Conservation (phyloP, 2,797 vertebrate genomes). For the Scleropages formosus region DNA sequence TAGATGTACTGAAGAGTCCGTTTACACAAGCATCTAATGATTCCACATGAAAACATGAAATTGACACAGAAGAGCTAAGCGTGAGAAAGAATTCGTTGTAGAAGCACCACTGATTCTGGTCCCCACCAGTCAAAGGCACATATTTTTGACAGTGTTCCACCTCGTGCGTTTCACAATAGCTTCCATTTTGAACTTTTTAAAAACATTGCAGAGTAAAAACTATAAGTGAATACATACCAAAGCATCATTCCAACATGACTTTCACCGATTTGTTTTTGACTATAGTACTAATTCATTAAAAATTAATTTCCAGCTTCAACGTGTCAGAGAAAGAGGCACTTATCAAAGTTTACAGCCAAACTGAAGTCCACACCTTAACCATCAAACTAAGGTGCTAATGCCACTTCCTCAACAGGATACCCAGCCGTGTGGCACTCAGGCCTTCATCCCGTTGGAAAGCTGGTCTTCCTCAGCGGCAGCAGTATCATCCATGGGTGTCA, state of each 20-base stretch:
- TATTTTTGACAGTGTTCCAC: background rate
- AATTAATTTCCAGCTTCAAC: background rate
- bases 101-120: background rate
- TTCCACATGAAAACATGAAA: no score
- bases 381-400: background rate
- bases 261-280: background rate
- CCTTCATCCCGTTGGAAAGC: constrained; percentile 52
- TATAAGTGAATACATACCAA: no score
- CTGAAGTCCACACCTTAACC: background rate
- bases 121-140: constrained; percentile 8
- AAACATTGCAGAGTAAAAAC: no score
- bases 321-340: no score
- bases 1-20: no score
- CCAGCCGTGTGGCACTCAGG: constrained; percentile 30
- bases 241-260: no score
- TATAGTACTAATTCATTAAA: background rate
- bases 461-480: constrained; percentile 43
- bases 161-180: no score
- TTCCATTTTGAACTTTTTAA: no score
- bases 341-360: background rate
- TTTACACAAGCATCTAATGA: no score
- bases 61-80: no score
- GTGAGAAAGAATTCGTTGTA: no score
- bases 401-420: background rate
- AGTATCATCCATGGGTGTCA: constrained; percentile 36